Evolutionary conservation across 2,113 vertebrate species (phyloP), one percentile per base, ranked within the genome.

Genomic region (Salvator merianae): DNA sequence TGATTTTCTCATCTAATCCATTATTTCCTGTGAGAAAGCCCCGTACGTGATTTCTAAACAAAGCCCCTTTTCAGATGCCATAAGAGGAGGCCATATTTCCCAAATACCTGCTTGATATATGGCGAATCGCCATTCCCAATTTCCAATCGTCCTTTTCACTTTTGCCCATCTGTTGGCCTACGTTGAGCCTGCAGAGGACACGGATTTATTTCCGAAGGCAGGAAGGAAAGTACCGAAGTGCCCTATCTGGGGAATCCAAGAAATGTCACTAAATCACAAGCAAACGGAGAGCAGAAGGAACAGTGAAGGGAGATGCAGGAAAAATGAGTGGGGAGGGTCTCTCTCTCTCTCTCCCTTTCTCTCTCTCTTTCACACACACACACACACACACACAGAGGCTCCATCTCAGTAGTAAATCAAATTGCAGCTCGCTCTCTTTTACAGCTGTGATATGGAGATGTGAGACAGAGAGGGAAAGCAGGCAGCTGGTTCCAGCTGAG

Each of bases 241-340:
- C 79, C 82, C 84, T 90, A 89, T 71, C 83, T 7, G 55, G 89
- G 93, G 94, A 91, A 93, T 95, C 94, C 53, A 83, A 93, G 90
- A 89, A 88, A 91, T 80, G 88, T 85, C 94, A 93, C 91, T 96
- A 96, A 96, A 96, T 96, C 95, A 95, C 86, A 90, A 88, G 84
- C 3, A 81, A 90, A 85, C 34, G 40, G 75, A 62, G 75, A 36
- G 24, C 16, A 32, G 75, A 53, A 40, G 55, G 47, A 69, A 24
- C 40, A 12, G 53, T 10, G 34, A 43, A n/a, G n/a, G 5, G 65
- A 65, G 63, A n/a, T 22, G 20, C 20, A 50, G 68, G 47, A 71
- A 34, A 7, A 2, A 24, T 28, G 5, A 5, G n/a, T 18, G 55
- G 53, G 32, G 66, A 69, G 68, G 38, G 16, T 59, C 92, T 89